Evolutionary conservation across 2,797 vertebrate genomes (phyloP), one percentile per base, ranked within the genome.

Genomic region (Euthynnus affinis): DNA sequence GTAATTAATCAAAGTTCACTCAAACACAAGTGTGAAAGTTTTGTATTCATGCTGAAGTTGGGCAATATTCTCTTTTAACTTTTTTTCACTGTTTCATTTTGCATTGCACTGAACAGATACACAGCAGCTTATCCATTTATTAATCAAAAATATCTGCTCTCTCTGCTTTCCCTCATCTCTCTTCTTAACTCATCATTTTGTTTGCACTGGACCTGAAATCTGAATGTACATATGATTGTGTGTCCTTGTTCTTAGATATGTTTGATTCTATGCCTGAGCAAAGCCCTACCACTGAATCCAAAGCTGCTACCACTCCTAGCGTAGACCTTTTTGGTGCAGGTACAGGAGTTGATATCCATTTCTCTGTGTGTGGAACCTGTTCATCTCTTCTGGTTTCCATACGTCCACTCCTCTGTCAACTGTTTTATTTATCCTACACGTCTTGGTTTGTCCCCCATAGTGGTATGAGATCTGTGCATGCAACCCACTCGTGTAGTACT

Each of bases 301-400:
- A 99, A 94, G 95, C 97, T 86, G 98, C 98, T 88, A 96, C 95
- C 94, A 96, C 97, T 93, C 96, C 97, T 97, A 98, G 96, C 96
- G 96, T 99, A 98, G 98, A 99, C 96, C 96, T 99, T 93, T 99
- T 99, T 95, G 97, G 97, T 95, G 95, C 98, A 99, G 98, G 98
- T 99, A 99, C 98, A 96, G 83, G 91, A 94, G 94, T 87, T 90
- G 88, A 92, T 89, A 84, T 91, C 82, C 90, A 91, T 93, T 85
- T 91, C 55, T 93, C 68, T 91, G 76, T 94, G 77, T 93, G 83
- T 95, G 94, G 88, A 93, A 87, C 90, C 90, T 92, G 83, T 86
- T 85, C 83, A 86, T 90, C 78, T 90, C 87, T 78, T 87, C 88
- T 91, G 91, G 88, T 93, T 86, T 85, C 85, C 88, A 89, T 91